Evolutionary conservation across 2,888 invertebrate genomes (phyloP).

Genomic region (Morinoia aosen): DNA sequence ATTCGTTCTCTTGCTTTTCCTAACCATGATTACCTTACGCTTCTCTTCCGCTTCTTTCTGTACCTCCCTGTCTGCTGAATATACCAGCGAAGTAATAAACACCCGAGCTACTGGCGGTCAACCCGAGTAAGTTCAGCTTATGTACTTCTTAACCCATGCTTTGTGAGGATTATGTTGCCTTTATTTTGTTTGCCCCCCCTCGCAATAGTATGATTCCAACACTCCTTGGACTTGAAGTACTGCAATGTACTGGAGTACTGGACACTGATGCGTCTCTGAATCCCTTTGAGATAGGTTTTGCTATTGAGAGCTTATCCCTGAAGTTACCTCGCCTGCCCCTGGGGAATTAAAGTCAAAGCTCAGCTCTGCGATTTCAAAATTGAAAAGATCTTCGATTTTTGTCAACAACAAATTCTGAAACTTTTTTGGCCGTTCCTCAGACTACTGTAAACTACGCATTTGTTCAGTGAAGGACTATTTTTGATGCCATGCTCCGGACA

Average conservation of each 20-base stretch:
- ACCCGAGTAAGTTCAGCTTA: neutral
- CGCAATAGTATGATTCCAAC: neutral
- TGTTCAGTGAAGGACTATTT: neutral
- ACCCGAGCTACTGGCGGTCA: neutral
- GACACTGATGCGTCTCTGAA: neutral
- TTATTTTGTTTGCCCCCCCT: neutral
- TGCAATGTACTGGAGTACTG: neutral
- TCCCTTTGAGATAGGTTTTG: neutral
- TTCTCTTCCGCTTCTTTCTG: constrained; percentile 47
- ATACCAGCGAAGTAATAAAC: constrained; percentile 27
- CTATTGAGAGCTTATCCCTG: neutral
- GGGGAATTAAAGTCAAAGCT: neutral
- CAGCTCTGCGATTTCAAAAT: neutral
- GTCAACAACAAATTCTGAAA: neutral
- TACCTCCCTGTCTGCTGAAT: constrained; percentile 32
- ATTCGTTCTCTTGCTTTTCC: neutral
- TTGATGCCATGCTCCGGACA: neutral
- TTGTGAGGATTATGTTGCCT: neutral
- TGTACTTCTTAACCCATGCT: neutral
- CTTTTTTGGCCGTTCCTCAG: neutral
- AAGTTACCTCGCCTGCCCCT: neutral
- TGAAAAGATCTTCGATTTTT: neutral
- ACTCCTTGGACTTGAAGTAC: neutral
- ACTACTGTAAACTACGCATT: neutral
- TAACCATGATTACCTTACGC: constrained; percentile 1